Percentiles rank a stretch among this genome's conserved stretches.
Evolutionary conservation across 2,888 invertebrate species (phyloP).

Genomic region (Agrotis exclamationis): DNA sequence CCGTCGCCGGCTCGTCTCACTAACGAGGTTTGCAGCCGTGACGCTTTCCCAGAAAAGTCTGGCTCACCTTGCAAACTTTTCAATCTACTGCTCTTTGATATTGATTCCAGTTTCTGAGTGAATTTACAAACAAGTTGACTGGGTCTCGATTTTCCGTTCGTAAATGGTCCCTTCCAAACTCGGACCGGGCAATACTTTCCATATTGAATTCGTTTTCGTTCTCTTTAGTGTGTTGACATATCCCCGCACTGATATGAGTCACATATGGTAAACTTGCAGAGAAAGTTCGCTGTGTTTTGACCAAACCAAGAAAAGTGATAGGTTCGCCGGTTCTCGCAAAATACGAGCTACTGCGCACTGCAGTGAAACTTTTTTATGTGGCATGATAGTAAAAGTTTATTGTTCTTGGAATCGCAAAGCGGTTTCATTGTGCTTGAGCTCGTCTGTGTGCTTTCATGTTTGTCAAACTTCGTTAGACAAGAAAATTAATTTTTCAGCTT

Average conservation of each 20-base stretch:
- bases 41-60: slow-evolving; percentile 37
- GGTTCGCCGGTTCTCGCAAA: slow-evolving; percentile 67
- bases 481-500: slow-evolving; percentile 39
- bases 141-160: slow-evolving; percentile 9
- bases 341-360: slow-evolving; percentile 60
- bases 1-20: slow-evolving; percentile 46
- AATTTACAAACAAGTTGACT: slow-evolving; percentile 41
- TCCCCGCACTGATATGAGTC: slow-evolving; percentile 53
- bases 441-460: slow-evolving; percentile 61
- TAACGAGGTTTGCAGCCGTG: slow-evolving; percentile 54
- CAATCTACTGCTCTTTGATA: slow-evolving; percentile 42
- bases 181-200: slow-evolving; percentile 18
- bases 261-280: slow-evolving; percentile 63
- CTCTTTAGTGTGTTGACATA: slow-evolving; percentile 38
- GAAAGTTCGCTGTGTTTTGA: slow-evolving; percentile 76
- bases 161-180: slow-evolving; percentile 24
- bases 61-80: slow-evolving; percentile 47
- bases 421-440: slow-evolving; percentile 65
- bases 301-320: slow-evolving; percentile 75
- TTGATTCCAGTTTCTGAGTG: slow-evolving; percentile 22
- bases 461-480: slow-evolving; percentile 30
- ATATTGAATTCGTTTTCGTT: slow-evolving; percentile 29
- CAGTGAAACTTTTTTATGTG: slow-evolving; percentile 73
- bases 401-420: slow-evolving; percentile 64
- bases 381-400: slow-evolving; percentile 70